Evolutionary conservation across 2,797 vertebrate species (phyloP), one percentile per base, ranked within the genome.

Genomic region (Morelia viridis): DNA sequence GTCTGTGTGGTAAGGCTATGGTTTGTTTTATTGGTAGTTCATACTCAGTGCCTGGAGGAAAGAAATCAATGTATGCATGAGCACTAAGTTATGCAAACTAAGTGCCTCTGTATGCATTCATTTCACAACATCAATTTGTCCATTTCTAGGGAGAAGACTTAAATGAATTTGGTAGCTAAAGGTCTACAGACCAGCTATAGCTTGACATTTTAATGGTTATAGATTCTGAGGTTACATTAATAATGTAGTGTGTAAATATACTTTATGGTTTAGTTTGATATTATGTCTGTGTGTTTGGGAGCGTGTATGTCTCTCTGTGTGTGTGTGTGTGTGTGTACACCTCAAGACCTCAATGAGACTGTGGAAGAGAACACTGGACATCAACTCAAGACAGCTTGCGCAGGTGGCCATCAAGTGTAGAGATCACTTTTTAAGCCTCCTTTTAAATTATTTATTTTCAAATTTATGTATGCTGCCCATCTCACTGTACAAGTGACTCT

Each of bases 71-170:
- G 57, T 65, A 58, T 65, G 53, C 53, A 31, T 53, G 53, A 71
- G 65, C 26, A 65, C n/a, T 68, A 85, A n/a, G 60, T 89, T 80
- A 50, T 88, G 85, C 12, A 91, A 80, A 91, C 50, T 58, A 86
- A 50, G 56, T 68, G 80, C 35, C n/a, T 89, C n/a, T 89, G 87
- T 50, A 31, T 24, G 80, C 87, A 84, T 85, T 85, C 31, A 65
- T 19, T 85, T 60, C 60, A 19, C 3, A 50, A 19, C 35, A 85
- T 85, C 65, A 89, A 85, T 92, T 68, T 85, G 57, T 41, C 53
- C 46, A 17, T 84, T 80, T 64, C 61, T 15, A 41, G 24, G n/a
- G 28, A 10, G 41, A 89, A 85, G 53, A 58, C n/a, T 84, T 88
- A 28, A 84, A 84, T 8, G 76, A 13, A 84, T 35, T 22, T 28